A percentile compares a stretch with the other conserved stretches of the same genome.
phyloP scores from a whole-genome alignment of 1,140 invertebrate species.

The Drosophila persimilis region DNA sequence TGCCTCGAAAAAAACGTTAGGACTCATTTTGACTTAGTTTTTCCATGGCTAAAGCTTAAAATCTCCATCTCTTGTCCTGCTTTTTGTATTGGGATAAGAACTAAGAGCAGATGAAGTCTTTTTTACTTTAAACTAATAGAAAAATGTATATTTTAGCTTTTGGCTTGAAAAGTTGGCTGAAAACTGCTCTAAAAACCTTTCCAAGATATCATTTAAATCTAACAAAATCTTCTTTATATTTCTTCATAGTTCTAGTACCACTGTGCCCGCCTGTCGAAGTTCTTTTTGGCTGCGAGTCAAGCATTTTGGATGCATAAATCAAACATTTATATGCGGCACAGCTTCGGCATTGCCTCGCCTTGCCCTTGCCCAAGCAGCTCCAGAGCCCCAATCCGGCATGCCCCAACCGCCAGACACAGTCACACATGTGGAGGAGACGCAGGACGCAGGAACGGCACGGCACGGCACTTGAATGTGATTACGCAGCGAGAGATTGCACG shows the following conservation, averaged over 20 bases:
- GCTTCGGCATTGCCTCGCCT: slow-evolving; percentile 71
- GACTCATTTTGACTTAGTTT: too few relatives aligned
- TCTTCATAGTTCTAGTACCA: slow-evolving; percentile 7
- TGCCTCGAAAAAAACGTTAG: too few relatives aligned
- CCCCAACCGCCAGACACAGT: slow-evolving; percentile 14
- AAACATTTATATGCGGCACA: slow-evolving; percentile 81
- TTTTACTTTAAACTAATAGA: too few relatives aligned
- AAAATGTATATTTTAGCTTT: too few relatives aligned
- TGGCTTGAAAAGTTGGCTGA: too few relatives aligned
- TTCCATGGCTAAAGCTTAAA: too few relatives aligned
- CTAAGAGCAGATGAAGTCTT: too few relatives aligned
- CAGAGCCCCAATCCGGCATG: not conserved
- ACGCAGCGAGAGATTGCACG: slow-evolving; percentile 75
- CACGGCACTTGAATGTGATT: slow-evolving; percentile 76
- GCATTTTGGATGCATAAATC: slow-evolving; percentile 80
- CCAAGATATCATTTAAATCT: not conserved
- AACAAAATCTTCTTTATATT: not conserved
- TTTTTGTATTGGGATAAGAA: too few relatives aligned
- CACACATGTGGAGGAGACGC: slow-evolving; percentile 60
- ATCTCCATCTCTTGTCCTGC: too few relatives aligned
- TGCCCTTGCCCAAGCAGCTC: slow-evolving; percentile 33
- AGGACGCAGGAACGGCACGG: slow-evolving; percentile 11
- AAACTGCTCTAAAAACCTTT: not conserved
- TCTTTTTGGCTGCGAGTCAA: slow-evolving; percentile 79
- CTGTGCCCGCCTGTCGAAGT: slow-evolving; percentile 54